phyloP scores from a whole-genome alignment of 2,113 vertebrate genomes.

The Dipodomys ordii region DNA sequence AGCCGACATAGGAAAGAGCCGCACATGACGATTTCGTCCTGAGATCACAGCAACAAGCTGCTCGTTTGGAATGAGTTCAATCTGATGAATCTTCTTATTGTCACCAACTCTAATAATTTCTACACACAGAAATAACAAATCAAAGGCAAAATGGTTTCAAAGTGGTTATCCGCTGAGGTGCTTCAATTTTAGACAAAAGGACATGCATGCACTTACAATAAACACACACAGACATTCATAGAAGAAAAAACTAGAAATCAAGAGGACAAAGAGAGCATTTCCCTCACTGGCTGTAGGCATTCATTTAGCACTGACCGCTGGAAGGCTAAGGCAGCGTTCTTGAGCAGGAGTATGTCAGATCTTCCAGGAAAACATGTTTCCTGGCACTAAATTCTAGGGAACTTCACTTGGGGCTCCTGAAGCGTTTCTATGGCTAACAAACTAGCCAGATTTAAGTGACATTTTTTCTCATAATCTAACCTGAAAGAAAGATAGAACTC shows the following conservation, averaged over 20 bases:
- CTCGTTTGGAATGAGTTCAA: constrained; percentile 94
- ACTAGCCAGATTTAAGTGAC: constrained; percentile 29
- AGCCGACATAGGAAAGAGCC: constrained; percentile 94
- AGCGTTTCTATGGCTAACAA: not conserved
- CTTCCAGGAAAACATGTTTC: constrained; percentile 25
- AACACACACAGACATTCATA: not conserved
- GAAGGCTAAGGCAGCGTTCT: not conserved
- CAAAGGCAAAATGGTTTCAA: constrained; percentile 30
- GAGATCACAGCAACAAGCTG: constrained; percentile 98
- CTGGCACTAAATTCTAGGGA: not conserved
- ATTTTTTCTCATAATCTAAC: not conserved
- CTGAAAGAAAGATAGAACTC: constrained; percentile 43
- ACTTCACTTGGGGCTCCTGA: not conserved
- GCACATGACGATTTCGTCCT: constrained; percentile 97
- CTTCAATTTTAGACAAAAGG: too few relatives aligned
- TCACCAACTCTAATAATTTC: constrained; percentile 98
- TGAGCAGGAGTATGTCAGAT: not conserved
- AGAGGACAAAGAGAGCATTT: not conserved
- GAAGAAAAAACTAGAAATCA: constrained; percentile 23
- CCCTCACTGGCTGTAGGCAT: not conserved
- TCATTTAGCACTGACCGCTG: constrained; percentile 31
- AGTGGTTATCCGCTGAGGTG: too few relatives aligned
- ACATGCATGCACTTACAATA: not conserved
- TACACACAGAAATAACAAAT: constrained; percentile 80
- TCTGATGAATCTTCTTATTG: constrained; percentile 98